These are phyloP conservation scores for Paramuricea clavata DNA, from an alignment of 92 coral and sea anemone species.

Conservation along the genomic window DNA sequence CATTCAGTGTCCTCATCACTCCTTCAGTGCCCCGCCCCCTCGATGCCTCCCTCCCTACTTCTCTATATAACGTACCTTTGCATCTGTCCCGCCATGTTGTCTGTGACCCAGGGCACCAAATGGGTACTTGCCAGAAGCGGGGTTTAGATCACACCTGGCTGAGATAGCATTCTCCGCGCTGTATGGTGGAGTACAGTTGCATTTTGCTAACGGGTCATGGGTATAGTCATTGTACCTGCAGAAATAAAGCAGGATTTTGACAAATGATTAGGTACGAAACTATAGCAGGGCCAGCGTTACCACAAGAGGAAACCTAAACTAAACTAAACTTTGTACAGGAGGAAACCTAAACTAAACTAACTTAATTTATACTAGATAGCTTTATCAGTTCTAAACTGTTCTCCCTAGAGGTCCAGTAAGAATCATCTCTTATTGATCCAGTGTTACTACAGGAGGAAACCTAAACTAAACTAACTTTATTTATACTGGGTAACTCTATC, in stretches of 20 bases:
- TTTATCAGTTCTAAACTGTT: too few species aligned
- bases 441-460: too few species aligned
- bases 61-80: constrained; percentile 70
- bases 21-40: neutral
- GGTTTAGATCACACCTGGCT: constrained; percentile 91
- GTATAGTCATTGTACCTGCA: constrained; percentile 91
- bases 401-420: too few species aligned
- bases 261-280: neutral
- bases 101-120: constrained; percentile 85
- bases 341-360: too few species aligned
- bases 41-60: neutral
- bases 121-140: constrained; percentile 90
- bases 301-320: too few species aligned
- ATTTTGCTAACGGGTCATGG: constrained; percentile 86
- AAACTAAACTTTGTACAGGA: too few species aligned
- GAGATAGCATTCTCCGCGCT: constrained; percentile 97
- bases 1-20: too few species aligned
- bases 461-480: too few species aligned
- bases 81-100: constrained; percentile 89
- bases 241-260: neutral
- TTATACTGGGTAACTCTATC: too few species aligned
- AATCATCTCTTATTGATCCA: too few species aligned
- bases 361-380: too few species aligned
- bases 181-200: constrained; percentile 98
- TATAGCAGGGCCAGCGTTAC: neutral